Percentiles rank a stretch among this genome's conserved stretches.
Conservation (phyloP, 2,888 invertebrate species). For the Tigriopus californicus region DNA sequence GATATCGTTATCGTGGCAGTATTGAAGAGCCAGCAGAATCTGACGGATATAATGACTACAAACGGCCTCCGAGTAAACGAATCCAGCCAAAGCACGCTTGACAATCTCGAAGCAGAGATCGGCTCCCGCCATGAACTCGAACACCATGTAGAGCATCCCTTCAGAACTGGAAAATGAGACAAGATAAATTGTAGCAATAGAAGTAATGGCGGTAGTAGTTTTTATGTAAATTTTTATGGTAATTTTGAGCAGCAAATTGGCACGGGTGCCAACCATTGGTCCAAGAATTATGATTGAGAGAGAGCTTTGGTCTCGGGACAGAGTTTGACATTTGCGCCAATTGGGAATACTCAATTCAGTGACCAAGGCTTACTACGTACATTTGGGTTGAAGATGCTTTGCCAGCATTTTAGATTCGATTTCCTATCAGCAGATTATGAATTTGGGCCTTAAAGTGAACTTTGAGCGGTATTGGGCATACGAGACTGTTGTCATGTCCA, state of each 20-base stretch:
- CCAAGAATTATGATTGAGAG: neutral
- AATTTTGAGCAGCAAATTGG: too few relatives aligned
- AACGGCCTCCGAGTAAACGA: constrained; percentile 97
- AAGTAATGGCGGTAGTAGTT: too few relatives aligned
- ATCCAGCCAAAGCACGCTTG: constrained; percentile 81
- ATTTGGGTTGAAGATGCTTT: too few relatives aligned
- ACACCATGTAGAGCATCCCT: constrained; percentile 97
- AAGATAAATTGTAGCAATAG: too few relatives aligned
- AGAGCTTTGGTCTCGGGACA: neutral
- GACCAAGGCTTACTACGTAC: too few relatives aligned
- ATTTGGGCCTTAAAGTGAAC: too few relatives aligned
- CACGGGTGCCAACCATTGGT: neutral
- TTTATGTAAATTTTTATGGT: too few relatives aligned
- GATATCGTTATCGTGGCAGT: constrained; percentile 95
- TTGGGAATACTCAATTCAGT: too few relatives aligned
- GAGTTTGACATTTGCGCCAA: neutral
- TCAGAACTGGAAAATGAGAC: constrained; percentile 31
- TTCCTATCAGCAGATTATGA: too few relatives aligned
- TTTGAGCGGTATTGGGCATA: too few relatives aligned
- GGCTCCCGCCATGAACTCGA: constrained; percentile 96
- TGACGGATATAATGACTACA: constrained; percentile 95
- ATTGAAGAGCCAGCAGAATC: constrained; percentile 84
- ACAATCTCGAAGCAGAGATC: constrained; percentile 97
- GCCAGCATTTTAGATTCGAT: too few relatives aligned
- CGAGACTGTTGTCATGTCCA: too few relatives aligned